Evolutionary conservation across 2,113 vertebrate genomes (phyloP).

Genomic region (Podilymbus podiceps): DNA sequence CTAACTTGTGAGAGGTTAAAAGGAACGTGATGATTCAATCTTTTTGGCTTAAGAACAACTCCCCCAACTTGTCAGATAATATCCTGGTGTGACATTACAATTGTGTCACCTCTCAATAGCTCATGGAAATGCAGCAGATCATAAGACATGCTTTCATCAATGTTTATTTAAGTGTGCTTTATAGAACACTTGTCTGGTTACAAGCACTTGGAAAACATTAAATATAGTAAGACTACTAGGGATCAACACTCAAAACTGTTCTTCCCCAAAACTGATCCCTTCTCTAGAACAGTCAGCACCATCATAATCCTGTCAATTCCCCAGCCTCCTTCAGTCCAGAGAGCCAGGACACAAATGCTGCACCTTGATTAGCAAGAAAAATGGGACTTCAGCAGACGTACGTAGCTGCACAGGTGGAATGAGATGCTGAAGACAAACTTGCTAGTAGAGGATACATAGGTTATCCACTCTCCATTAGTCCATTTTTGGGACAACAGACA

Average conservation of each 20-base stretch:
- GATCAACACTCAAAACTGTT: background rate
- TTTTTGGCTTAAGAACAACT: conserved; percentile 20
- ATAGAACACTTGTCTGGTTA: background rate
- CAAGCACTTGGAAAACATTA: background rate
- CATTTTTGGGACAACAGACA: background rate
- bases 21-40: conserved; percentile 41
- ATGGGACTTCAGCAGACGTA: background rate
- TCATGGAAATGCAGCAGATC: conserved; percentile 32
- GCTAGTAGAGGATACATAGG: background rate
- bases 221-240: background rate
- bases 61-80: conserved; percentile 2
- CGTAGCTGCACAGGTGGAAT: background rate
- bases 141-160: background rate
- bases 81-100: conserved; percentile 34
- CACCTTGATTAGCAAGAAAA: background rate
- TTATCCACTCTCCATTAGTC: background rate
- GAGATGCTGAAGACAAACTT: background rate
- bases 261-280: background rate
- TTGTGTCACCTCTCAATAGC: conserved; percentile 27
- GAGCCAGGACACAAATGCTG: background rate
- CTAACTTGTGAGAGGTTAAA: conserved; percentile 35
- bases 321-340: background rate
- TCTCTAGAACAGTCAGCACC: background rate
- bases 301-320: background rate
- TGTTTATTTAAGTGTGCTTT: conserved; percentile 1